Evolutionary conservation across 2,797 vertebrate species (phyloP).

Genomic region (Champsocephalus esox): DNA sequence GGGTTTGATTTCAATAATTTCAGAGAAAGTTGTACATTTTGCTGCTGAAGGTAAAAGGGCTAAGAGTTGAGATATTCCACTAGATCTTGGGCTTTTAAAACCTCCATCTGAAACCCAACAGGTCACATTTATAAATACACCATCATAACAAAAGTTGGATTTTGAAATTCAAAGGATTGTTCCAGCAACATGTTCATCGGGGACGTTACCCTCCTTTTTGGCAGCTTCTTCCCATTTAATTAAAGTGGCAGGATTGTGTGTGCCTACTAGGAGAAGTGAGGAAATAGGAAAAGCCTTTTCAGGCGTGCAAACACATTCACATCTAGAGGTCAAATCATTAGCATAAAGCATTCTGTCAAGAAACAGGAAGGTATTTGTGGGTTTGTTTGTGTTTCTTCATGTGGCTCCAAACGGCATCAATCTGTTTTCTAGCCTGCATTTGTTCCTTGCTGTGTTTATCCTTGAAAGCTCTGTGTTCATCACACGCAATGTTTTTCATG

Average conservation of each 20-base stretch:
- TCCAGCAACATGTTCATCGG: conserved; percentile 19
- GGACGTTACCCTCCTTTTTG: conserved; percentile 25
- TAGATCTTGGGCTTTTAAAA: neutral
- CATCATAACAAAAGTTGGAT: conserved; percentile 12
- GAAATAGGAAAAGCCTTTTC: conserved; percentile 44
- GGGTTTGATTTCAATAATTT: conserved; percentile 10
- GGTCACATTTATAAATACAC: conserved; percentile 6
- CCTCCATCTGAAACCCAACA: neutral
- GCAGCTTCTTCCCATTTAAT: conserved; percentile 37
- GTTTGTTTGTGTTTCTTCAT: conserved; percentile 61
- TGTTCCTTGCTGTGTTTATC: conserved; percentile 39
- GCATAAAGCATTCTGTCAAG: conserved; percentile 53
- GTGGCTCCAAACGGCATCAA: conserved; percentile 60
- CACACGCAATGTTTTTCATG: conserved; percentile 27
- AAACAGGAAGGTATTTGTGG: conserved; percentile 56
- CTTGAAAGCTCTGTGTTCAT: conserved; percentile 24
- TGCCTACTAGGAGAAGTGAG: conserved; percentile 27
- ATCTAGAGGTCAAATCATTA: conserved; percentile 57
- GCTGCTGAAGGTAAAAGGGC: neutral
- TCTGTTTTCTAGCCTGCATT: conserved; percentile 31
- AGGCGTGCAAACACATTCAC: conserved; percentile 47
- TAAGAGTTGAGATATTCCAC: neutral
- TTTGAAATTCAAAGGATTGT: conserved; percentile 26
- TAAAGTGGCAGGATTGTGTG: conserved; percentile 49
- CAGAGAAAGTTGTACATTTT: conserved; percentile 6